Evolutionary conservation across 30 jellyfish, hydroid and myxozoan species (phyloP), one percentile per base, ranked within the genome.

Genomic region (Turritopsis dohrnii): DNA sequence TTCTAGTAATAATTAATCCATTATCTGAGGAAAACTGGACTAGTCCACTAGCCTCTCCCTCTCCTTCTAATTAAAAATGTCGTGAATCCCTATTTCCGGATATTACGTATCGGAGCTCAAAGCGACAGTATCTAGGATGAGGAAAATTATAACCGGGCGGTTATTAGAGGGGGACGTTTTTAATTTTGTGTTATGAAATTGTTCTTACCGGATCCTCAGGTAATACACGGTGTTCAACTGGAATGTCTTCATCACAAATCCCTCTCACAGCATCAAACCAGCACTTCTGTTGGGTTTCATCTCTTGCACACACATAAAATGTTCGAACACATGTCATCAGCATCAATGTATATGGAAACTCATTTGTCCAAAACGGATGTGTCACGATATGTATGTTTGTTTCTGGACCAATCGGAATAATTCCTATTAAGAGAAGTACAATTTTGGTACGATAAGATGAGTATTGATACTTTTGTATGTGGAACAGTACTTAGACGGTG

Each of bases 281-380:
- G 30, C 28, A 21, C 16, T 69, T 69, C 30, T 69, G 16, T 69
- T 69, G 77, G 9, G 7, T 69, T 27, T 69, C 77, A 19, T 23
- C 28, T 27, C 19, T 16, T 69, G 77, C 77, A 69, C 77, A 69
- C 8, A 69, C 22, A 69, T 69, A 69, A 1, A 69, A 69, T 69
- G 77, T 69, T 69, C 77, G 28, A 7, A n/a, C 30, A n/a, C 30
- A n/a, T 8, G 77, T 69, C 28, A n/a, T 23, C 28, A 69, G 17
- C 28, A 27, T 1, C 77, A 69, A 69, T 23, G 19, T 21, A 27
- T 69, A 21, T 8, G 77, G 77, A 1, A n/a, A 69, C 9, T 69
- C 77, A 8, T 69, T 23, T 9, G 31, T 9, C 77, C 77, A 69
- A 69, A 69, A n/a, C 77, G 77, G 77, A 69, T 69, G 77, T 23